Conservation (phyloP, 2,113 vertebrate genomes). For the Bettongia penicillata region DNA sequence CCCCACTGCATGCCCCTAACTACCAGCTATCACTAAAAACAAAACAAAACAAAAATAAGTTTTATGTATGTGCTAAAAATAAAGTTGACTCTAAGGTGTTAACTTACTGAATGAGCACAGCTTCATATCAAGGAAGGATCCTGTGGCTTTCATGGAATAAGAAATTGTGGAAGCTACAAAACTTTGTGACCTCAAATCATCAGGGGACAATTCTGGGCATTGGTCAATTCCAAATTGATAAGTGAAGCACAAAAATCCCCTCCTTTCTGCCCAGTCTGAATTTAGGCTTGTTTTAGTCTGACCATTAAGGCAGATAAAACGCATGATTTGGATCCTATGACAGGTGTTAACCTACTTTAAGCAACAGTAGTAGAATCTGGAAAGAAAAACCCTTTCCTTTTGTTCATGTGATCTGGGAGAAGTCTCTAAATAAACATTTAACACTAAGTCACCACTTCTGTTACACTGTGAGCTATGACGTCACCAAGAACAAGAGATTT, state of each 20-base stretch:
- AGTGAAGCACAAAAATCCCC: not conserved
- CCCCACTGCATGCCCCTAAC: not conserved
- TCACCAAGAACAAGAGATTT: constrained; percentile 55
- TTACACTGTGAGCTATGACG: not conserved
- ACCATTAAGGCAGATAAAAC: constrained; percentile 9
- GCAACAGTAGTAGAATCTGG: constrained; percentile 1
- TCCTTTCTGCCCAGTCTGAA: not conserved
- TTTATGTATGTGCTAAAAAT: not conserved
- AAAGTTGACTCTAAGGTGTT: not conserved
- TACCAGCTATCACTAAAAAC: not conserved
- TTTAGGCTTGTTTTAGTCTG: constrained; percentile 25
- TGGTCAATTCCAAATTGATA: not conserved
- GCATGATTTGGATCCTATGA: constrained; percentile 29
- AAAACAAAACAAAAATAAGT: not conserved
- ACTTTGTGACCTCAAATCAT: not conserved
- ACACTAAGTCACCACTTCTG: constrained; percentile 12
- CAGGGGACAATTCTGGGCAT: not conserved
- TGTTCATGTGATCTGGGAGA: not conserved
- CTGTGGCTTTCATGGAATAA: not conserved
- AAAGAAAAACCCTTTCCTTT: not conserved
- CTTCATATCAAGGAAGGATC: not conserved
- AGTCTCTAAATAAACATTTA: constrained; percentile 24
- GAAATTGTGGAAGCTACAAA: not conserved
- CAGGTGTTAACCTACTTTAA: constrained; percentile 34
- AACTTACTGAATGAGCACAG: not conserved